phyloP scores from a whole-genome alignment of 2,113 vertebrate species.

The Greenwoodochromis staneri region DNA sequence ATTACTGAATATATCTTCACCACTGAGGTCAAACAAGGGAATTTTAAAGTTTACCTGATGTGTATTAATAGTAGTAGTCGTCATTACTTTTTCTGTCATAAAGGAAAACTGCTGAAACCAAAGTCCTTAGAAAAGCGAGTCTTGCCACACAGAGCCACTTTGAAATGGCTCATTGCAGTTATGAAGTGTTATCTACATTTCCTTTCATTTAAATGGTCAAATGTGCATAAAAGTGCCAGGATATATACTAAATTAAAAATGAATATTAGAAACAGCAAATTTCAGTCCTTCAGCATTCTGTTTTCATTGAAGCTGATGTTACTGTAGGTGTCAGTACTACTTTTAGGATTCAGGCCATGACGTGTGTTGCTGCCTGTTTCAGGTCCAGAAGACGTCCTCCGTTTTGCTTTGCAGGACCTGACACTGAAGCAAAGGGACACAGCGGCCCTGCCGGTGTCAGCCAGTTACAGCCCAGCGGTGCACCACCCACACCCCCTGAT shows the following conservation, averaged over 20 bases:
- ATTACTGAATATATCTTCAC: neutral
- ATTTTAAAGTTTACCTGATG: neutral
- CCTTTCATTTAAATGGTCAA: neutral
- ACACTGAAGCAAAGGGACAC: neutral
- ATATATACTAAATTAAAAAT: neutral
- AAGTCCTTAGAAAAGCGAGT: neutral
- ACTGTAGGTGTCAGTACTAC: neutral
- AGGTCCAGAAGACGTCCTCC: constrained; percentile 61
- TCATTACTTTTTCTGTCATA: neutral
- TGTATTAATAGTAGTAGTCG: neutral
- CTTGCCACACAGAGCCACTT: neutral
- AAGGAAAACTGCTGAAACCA: neutral
- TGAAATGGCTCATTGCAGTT: neutral
- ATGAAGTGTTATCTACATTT: neutral
- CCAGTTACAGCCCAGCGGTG: constrained; percentile 38
- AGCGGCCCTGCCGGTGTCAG: neutral
- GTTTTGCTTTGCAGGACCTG: neutral
- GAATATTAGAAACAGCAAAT: neutral
- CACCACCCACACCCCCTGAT: constrained; percentile 47
- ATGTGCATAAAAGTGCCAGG: neutral
- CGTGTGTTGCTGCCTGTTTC: neutral
- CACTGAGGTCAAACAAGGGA: neutral
- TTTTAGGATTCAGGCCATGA: neutral
- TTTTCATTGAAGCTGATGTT: neutral
- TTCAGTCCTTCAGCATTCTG: neutral